Evolutionary conservation across 2,888 invertebrate genomes (phyloP), one percentile per base, ranked within the genome.

Genomic region (Tenthredo notha): DNA sequence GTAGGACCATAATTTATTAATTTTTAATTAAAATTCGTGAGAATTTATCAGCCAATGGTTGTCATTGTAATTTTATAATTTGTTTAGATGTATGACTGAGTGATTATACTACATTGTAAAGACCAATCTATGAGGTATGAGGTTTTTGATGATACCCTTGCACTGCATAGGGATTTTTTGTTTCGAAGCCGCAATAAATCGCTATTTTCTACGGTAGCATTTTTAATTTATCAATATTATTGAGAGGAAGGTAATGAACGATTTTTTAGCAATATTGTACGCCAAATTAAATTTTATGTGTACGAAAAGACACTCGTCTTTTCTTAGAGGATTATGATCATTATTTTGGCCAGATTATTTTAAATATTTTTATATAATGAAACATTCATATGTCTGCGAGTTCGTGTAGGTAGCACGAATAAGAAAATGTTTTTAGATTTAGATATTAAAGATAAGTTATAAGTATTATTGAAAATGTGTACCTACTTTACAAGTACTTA

Each of bases 401-500:
- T 33, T 61, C 15, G 12, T 43, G 6, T 43, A 3, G 18, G 2
- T 9, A 9, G 5, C 74, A 21, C 9, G 40, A 54, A 47, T 21
- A n/a, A 40, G 5, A 2, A 10, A 47, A 67, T 43, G 21, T 33
- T 65, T 29, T 83, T 3, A 47, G 7, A 65, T 65, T 47, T 10
- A 83, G 43, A 12, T 47, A 47, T 29, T 47, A 9, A 74, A n/a
- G 47, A 25, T 43, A 47, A 65, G 47, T 21, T 15, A 29, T 70
- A 84, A 83, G 74, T 84, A 72, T 74, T 84, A 67, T 72, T 21
- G 50, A 29, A 65, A 84, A 50, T 72, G 37, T 84, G 37, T 84
- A 47, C 37, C 72, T 70, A 67, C 50, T 67, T 72, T 72, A n/a
- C 33, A 83, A 37, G n/a, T 61, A n/a, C n/a, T 84, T 54, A 77